phyloP scores from a whole-genome alignment of 2,888 invertebrate genomes.

The Ceratothoa steindachneri region DNA sequence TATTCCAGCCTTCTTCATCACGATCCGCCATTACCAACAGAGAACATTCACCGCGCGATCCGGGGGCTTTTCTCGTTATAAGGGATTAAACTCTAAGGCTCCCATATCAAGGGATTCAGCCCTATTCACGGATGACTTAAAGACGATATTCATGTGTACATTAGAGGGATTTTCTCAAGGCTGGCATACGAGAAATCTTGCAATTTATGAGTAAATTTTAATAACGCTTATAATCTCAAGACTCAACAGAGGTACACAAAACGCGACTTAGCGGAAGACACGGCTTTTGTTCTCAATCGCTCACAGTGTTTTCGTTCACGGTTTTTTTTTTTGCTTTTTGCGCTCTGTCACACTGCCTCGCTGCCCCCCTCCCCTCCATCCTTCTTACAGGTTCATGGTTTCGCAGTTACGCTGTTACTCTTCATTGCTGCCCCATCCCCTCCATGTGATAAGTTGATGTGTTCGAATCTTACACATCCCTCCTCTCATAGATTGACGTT shows the following conservation, averaged over 20 bases:
- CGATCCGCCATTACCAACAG: constrained; percentile 10
- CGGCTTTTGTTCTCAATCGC: too few relatives aligned
- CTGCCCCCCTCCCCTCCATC: not conserved
- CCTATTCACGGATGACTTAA: constrained; percentile 13
- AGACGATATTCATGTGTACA: constrained; percentile 12
- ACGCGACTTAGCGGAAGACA: constrained; percentile 13
- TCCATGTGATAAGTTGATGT: too few relatives aligned
- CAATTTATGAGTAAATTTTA: constrained; percentile 15
- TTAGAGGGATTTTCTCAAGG: constrained; percentile 1
- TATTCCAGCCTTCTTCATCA: constrained; percentile 11
- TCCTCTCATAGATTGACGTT: too few relatives aligned
- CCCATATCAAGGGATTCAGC: constrained; percentile 13
- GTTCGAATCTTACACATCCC: too few relatives aligned
- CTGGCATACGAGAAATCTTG: constrained; percentile 12
- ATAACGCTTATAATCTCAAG: constrained; percentile 15
- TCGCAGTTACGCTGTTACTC: not conserved
- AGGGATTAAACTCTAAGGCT: constrained; percentile 13
- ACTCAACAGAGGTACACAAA: constrained; percentile 15
- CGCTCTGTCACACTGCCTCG: not conserved
- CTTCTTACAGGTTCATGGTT: too few relatives aligned
- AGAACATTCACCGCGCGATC: constrained; percentile 12
- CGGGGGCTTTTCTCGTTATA: constrained; percentile 13
- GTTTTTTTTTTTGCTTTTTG: not conserved
- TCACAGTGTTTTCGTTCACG: too few relatives aligned
- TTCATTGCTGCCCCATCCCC: too few relatives aligned